phyloP scores from a whole-genome alignment of 2,797 vertebrate genomes.

The Cynodonichthys magdalenae region DNA sequence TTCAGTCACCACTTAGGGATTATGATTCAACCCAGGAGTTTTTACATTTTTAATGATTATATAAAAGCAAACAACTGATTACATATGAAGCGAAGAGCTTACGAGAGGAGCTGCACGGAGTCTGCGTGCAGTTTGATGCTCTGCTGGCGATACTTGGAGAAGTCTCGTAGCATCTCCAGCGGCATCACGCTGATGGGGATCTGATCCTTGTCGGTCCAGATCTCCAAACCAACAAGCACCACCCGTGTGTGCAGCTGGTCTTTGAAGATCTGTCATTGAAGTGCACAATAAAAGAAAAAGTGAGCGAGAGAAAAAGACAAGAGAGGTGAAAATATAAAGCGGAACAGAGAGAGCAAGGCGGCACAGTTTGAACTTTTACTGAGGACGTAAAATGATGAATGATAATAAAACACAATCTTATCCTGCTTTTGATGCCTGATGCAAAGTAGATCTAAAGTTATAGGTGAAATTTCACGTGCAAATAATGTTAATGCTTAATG shows the following conservation, averaged over 20 bases:
- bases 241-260: slow-evolving; percentile 96
- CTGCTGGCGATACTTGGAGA: slow-evolving; percentile 93
- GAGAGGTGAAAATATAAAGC: background rate
- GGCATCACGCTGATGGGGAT: slow-evolving; percentile 89
- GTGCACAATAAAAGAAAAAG: slow-evolving; percentile 27
- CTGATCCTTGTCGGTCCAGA: slow-evolving; percentile 94
- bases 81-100: slow-evolving; percentile 57
- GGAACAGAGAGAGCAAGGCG: too few species aligned
- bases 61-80: background rate
- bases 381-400: slow-evolving; percentile 10
- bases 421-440: background rate
- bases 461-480: too few species aligned
- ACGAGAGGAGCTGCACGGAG: slow-evolving; percentile 95
- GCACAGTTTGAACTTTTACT: too few species aligned
- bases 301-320: background rate
- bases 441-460: background rate
- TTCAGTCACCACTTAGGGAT: background rate
- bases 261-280: slow-evolving; percentile 90
- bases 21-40: background rate
- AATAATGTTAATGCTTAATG: too few species aligned
- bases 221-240: slow-evolving; percentile 94
- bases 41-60: background rate
- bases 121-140: slow-evolving; percentile 91
- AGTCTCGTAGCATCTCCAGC: slow-evolving; percentile 91
- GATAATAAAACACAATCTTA: background rate